These are phyloP conservation scores for Chrysogorgia sp. DNA, from an alignment of 92 coral and sea anemone species.

Conservation along the genomic window DNA sequence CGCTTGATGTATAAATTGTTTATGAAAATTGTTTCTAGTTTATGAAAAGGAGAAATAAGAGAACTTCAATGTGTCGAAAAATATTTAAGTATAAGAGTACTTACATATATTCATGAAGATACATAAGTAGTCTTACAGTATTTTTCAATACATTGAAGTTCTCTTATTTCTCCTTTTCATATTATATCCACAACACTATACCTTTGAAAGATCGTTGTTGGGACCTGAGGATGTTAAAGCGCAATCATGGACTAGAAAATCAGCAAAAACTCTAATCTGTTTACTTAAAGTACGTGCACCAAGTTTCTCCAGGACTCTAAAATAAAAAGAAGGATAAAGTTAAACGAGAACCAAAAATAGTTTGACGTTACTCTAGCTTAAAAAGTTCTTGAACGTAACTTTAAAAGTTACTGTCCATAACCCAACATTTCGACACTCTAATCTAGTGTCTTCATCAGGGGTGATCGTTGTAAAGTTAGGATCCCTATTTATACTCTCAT, in stretches of 20 bases:
- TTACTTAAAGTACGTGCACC: conserved; percentile 93
- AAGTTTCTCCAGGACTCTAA: conserved; percentile 81
- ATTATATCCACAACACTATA: neutral
- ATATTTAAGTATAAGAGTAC: too few species aligned
- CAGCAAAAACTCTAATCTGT: conserved; percentile 95
- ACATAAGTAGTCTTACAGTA: neutral
- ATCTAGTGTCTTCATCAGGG: too few species aligned
- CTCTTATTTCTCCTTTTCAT: too few species aligned
- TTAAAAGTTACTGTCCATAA: too few species aligned
- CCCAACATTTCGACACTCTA: too few species aligned
- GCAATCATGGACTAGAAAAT: conserved; percentile 89
- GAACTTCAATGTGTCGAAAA: too few species aligned
- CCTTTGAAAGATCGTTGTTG: conserved; percentile 86
- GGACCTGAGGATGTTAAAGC: conserved; percentile 80
- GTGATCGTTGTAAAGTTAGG: too few species aligned
- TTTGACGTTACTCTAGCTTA: neutral
- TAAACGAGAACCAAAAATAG: neutral
- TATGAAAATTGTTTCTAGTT: too few species aligned
- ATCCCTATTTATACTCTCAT: too few species aligned
- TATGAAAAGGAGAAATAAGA: neutral
- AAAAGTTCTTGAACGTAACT: too few species aligned
- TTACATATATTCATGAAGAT: neutral
- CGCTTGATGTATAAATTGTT: too few species aligned
- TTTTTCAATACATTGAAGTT: too few species aligned
- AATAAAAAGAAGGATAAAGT: conserved; percentile 3